Evolutionary conservation across 2,797 vertebrate species (phyloP), one percentile per base, ranked within the genome.

Genomic region (Tapirus indicus): DNA sequence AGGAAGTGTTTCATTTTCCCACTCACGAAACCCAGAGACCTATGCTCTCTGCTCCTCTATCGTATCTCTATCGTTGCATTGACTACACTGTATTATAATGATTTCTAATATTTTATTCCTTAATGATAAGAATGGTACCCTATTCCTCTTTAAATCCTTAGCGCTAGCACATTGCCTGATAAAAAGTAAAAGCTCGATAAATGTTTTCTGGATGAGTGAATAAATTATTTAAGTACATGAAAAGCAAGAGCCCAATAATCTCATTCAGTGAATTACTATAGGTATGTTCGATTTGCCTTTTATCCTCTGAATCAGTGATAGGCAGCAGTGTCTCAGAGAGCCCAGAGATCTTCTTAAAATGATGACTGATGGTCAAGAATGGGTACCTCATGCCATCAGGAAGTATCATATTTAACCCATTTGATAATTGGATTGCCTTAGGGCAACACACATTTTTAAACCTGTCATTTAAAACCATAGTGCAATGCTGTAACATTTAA

Each of bases 391-490:
- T 56, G 47, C 52, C 78, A 3, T 17, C 16, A 23, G 75, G 94
- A 72, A 88, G 20, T 62, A 5, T 64, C 58, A 2, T 29, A 21
- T 32, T 91, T 71, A 89, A 54, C 60, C 47, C 38, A 25, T 71
- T 58, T 44, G 66, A 68, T 91, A 78, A 74, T 71, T 72, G 82
- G 83, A 69, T 94, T 88, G 71, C 94, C 66, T 38, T 64, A 25
- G 64, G 54, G 25, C 13, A 62, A 12, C 25, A 32, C 21, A 56
- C 44, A 71, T 29, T 69, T 95, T 77, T 69, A 93, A 89, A 60
- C 25, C 38, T 85, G 41, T 49, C 38, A 56, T 25, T 97, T 93
- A 85, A 96, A 96, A 75, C 23, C 9, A 17, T 23, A 85, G 54
- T 71, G 29, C n/a, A 72, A 25, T 38, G 21, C 25, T 74, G 16